These are phyloP conservation scores for Saguinus imperator DNA, from an alignment of 2,113 vertebrate species.

Conservation along the genomic window DNA sequence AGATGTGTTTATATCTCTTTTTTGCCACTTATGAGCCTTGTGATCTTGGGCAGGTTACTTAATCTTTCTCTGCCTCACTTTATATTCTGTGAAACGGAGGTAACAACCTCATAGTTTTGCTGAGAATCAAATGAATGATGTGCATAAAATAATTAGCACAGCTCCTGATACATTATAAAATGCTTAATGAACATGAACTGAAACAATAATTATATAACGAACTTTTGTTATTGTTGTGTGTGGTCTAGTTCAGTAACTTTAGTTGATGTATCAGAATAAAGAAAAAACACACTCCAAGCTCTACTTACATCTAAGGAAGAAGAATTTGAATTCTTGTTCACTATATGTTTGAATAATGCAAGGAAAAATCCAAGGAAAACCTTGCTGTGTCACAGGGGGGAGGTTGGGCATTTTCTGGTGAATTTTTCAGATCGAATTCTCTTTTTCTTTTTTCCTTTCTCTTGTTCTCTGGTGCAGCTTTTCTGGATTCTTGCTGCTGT, in stretches of 20 bases:
- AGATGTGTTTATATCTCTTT: neutral
- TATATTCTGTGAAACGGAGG: neutral
- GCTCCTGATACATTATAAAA: neutral
- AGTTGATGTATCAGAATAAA: neutral
- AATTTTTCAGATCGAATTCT: neutral
- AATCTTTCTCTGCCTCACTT: slow-evolving; percentile 6
- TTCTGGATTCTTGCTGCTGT: neutral
- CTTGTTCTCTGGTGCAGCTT: neutral
- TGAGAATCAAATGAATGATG: neutral
- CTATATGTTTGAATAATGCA: neutral
- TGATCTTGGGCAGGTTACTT: neutral
- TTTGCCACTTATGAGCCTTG: neutral
- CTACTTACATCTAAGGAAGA: neutral
- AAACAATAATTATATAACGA: slow-evolving; percentile 16
- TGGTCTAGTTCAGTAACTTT: neutral
- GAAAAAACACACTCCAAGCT: neutral
- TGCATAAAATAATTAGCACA: neutral
- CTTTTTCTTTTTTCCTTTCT: neutral
- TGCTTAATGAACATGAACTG: neutral
- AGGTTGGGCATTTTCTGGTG: neutral
- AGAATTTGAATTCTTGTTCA: slow-evolving; percentile 1
- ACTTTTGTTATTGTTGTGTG: neutral
- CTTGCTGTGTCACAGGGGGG: neutral
- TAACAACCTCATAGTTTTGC: neutral
- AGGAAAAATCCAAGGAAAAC: slow-evolving; percentile 20